These are phyloP conservation scores for Coilia nasus DNA, from an alignment of 2,797 vertebrate genomes.

Conservation along the genomic window DNA sequence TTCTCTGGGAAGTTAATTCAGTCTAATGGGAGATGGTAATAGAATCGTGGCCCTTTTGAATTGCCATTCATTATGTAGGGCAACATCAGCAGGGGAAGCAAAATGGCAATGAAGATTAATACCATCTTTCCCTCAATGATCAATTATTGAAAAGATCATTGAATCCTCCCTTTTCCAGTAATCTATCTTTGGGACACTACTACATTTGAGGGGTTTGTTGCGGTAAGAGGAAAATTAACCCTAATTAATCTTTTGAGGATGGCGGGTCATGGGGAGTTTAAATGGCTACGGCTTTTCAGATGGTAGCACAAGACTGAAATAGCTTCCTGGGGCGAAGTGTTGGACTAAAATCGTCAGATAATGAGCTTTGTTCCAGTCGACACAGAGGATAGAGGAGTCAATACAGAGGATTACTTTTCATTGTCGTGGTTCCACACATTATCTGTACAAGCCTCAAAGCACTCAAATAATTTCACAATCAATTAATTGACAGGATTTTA, in stretches of 20 bases:
- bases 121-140: constrained; percentile 41
- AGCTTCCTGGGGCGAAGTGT: not conserved
- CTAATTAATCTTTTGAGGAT: constrained; percentile 45
- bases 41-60: constrained; percentile 41
- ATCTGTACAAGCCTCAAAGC: not conserved
- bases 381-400: constrained; percentile 20
- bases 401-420: not conserved
- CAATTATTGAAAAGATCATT: constrained; percentile 53
- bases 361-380: constrained; percentile 30
- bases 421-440: constrained; percentile 2
- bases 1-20: constrained; percentile 41
- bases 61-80: constrained; percentile 44
- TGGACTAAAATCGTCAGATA: constrained; percentile 28
- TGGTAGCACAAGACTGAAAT: not conserved
- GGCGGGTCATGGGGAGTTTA: constrained; percentile 42
- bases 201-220: constrained; percentile 40
- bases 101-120: constrained; percentile 46
- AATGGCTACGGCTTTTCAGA: constrained; percentile 25
- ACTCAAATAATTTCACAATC: constrained; percentile 3
- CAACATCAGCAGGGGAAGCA: constrained; percentile 27
- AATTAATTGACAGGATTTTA: constrained; percentile 26
- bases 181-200: constrained; percentile 39
- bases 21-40: constrained; percentile 36
- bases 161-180: constrained; percentile 38
- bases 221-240: constrained; percentile 42